Conservation (phyloP, 2,888 invertebrate genomes). For the Nephrocerus scutellatus region DNA sequence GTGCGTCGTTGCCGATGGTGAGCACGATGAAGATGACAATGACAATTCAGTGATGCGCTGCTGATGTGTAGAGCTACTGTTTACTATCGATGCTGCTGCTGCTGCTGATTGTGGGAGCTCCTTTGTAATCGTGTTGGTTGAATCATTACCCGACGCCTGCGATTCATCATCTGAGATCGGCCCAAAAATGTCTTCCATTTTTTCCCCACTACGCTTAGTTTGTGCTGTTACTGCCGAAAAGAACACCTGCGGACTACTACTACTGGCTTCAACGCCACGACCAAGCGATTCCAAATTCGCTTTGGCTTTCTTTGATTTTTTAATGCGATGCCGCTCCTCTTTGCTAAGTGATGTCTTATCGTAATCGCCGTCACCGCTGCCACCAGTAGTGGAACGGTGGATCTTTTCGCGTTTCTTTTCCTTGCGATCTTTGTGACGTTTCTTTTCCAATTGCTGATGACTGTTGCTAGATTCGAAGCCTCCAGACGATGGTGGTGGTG, state of each 20-base stretch:
- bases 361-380: constrained; percentile 26
- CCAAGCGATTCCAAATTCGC: not conserved
- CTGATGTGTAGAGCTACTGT: too few species aligned
- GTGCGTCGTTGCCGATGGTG: not conserved
- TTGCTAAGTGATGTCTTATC: constrained; percentile 38
- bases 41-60: too few species aligned
- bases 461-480: too few species aligned
- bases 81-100: too few species aligned
- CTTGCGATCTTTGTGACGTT: constrained; percentile 46
- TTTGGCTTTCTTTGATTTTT: constrained; percentile 54
- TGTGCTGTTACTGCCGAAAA: too few species aligned
- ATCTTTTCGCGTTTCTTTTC: constrained; percentile 45
- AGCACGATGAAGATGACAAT: too few species aligned
- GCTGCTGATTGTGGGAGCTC: too few species aligned
- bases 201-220: constrained; percentile 64
- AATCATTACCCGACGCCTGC: constrained; percentile 34
- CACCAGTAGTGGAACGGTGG: constrained; percentile 31
- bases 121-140: constrained; percentile 14
- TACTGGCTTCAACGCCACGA: not conserved
- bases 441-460: constrained; percentile 32
- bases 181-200: constrained; percentile 85
- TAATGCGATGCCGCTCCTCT: constrained; percentile 47
- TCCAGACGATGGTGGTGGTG: constrained; percentile 47
- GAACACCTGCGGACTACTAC: not conserved
- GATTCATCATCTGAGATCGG: constrained; percentile 66